Percentiles rank a stretch among this genome's conserved stretches.
These are phyloP conservation scores for Pinctada fucata DNA, from an alignment of 2,888 invertebrate genomes.

Conservation along the genomic window DNA sequence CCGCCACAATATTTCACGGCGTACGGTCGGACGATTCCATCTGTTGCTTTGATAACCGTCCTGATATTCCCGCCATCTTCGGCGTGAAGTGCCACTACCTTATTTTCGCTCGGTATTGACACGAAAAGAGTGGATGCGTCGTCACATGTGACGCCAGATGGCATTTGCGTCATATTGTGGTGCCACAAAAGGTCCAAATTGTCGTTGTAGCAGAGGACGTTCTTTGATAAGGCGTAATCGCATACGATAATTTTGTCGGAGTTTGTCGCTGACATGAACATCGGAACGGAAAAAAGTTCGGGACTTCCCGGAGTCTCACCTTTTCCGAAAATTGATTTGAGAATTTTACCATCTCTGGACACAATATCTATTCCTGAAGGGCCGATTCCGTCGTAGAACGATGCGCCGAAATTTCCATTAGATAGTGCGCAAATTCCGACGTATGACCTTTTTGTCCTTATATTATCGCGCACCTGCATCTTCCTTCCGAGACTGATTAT, in stretches of 20 bases:
- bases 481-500: conserved; percentile 26
- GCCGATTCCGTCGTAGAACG: conserved; percentile 35
- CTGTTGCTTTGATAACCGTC: conserved; percentile 30
- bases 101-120: conserved; percentile 29
- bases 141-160: conserved; percentile 38
- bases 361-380: conserved; percentile 39
- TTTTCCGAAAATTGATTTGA: conserved; percentile 27
- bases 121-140: conserved; percentile 28
- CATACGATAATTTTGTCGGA: conserved; percentile 34
- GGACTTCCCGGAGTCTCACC: not conserved
- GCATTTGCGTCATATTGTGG: conserved; percentile 27
- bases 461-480: conserved; percentile 37
- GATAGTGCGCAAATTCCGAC: conserved; percentile 33
- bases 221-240: conserved; percentile 34
- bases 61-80: conserved; percentile 36
- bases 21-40: conserved; percentile 32
- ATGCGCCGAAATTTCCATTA: conserved; percentile 30
- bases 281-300: conserved; percentile 35
- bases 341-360: conserved; percentile 33
- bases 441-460: conserved; percentile 36
- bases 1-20: conserved; percentile 19
- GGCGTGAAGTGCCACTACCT: conserved; percentile 27
- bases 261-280: conserved; percentile 34
- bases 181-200: conserved; percentile 35
- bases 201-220: conserved; percentile 32